Conservation (phyloP, 2,888 invertebrate genomes). For the Gibbula magus region DNA sequence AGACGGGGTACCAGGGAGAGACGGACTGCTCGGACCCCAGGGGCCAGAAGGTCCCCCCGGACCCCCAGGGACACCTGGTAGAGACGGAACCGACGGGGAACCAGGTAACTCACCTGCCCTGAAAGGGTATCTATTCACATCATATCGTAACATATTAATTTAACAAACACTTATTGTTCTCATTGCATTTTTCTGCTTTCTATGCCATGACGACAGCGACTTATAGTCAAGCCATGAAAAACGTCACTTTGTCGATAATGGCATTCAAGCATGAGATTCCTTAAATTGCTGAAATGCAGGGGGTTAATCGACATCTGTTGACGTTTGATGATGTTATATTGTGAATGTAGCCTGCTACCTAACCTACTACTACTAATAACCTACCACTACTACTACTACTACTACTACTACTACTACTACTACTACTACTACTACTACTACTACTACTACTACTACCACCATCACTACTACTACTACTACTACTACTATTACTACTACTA, state of each 20-base stretch:
- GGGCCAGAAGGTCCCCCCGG: conserved; percentile 85
- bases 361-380: background rate
- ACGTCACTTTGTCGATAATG: too few species aligned
- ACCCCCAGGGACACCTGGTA: conserved; percentile 63
- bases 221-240: too few species aligned
- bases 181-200: background rate
- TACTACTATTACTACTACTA: background rate
- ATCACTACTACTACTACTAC: too few species aligned
- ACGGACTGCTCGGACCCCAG: conserved; percentile 56
- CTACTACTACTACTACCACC: too few species aligned
- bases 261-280: too few species aligned
- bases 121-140: background rate
- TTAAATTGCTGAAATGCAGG: too few species aligned
- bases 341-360: too few species aligned
- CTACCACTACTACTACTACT: background rate
- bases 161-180: background rate
- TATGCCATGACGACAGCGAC: too few species aligned
- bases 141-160: background rate
- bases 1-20: conserved; percentile 50
- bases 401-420: background rate
- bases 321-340: too few species aligned
- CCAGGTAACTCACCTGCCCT: background rate
- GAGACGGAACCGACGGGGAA: conserved; percentile 16
- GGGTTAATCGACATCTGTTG: too few species aligned
- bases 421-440: background rate